Evolutionary conservation across 2,888 invertebrate species (phyloP).

Genomic region (Crocallis elinguaria): DNA sequence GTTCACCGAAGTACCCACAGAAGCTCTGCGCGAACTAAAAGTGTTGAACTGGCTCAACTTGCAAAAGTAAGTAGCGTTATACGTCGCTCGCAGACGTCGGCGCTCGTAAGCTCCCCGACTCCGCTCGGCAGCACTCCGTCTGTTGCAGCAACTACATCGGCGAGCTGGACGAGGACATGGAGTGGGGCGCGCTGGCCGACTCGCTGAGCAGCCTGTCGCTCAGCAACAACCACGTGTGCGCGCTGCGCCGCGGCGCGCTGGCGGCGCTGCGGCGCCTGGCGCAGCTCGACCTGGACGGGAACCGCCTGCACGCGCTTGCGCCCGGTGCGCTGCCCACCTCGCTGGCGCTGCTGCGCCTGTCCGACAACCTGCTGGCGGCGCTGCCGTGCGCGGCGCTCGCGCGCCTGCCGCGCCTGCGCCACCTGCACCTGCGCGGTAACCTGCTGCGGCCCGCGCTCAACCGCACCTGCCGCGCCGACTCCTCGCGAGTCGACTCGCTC

Average conservation of each 20-base stretch:
- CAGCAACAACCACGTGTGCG: conserved; percentile 89
- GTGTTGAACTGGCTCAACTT: conserved; percentile 91
- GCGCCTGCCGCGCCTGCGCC: conserved; percentile 84
- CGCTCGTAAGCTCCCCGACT: too few species aligned
- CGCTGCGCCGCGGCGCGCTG: conserved; percentile 76
- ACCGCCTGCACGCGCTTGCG: conserved; percentile 85
- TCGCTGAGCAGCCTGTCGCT: conserved; percentile 90
- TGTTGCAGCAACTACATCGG: conserved; percentile 88
- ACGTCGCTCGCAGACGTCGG: too few species aligned
- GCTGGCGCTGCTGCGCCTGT: conserved; percentile 86
- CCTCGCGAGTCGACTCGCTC: conserved; percentile 88
- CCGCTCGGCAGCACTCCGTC: neutral
- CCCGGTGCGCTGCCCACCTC: conserved; percentile 85
- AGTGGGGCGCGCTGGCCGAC: conserved; percentile 90
- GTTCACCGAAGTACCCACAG: conserved; percentile 88
- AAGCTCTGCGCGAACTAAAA: conserved; percentile 86
- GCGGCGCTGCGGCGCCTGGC: conserved; percentile 85
- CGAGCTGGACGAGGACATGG: conserved; percentile 58
- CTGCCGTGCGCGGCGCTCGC: conserved; percentile 85
- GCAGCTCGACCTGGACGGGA: conserved; percentile 87
- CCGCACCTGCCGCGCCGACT: conserved; percentile 56
- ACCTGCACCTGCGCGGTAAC: conserved; percentile 86
- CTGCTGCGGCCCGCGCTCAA: conserved; percentile 48
- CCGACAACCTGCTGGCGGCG: conserved; percentile 86
- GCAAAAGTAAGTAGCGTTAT: conserved; percentile 86